Evolutionary conservation across 1,140 invertebrate genomes (phyloP).

Genomic region (Hetaerina americana): DNA sequence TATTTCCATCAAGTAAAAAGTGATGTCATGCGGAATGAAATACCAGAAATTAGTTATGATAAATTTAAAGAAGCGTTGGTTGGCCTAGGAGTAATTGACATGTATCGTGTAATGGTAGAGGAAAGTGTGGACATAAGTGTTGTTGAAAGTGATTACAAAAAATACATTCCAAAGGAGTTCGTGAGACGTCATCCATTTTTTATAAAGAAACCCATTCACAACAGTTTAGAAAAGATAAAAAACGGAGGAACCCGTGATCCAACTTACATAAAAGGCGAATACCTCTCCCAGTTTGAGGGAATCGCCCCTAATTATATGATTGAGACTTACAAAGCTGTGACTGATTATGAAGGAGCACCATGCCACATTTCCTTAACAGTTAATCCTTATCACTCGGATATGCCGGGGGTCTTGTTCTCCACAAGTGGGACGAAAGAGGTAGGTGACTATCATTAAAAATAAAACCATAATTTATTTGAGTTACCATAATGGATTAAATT

Average conservation of each 20-base stretch:
- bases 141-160: constrained; percentile 61
- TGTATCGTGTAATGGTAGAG: constrained; percentile 61
- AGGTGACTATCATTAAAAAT: constrained; percentile 16
- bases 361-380: constrained; percentile 46
- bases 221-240: constrained; percentile 45
- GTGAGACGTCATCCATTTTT: constrained; percentile 57
- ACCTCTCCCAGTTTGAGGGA: constrained; percentile 58
- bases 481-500: constrained; percentile 10
- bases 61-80: constrained; percentile 58
- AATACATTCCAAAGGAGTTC: constrained; percentile 65
- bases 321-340: constrained; percentile 58
- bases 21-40: constrained; percentile 64
- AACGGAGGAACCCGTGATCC: constrained; percentile 34
- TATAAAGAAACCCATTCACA: constrained; percentile 56
- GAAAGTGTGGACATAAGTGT: constrained; percentile 44
- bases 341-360: constrained; percentile 43
- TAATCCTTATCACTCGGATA: constrained; percentile 50
- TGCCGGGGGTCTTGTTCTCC: constrained; percentile 49
- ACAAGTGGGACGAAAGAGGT: constrained; percentile 46
- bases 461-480: constrained; percentile 10
- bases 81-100: constrained; percentile 71
- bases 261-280: constrained; percentile 58
- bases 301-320: constrained; percentile 67
- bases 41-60: constrained; percentile 61
- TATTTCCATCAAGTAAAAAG: constrained; percentile 69